phyloP scores from a whole-genome alignment of 2,797 vertebrate genomes.

The Chelidonichthys spinosus region DNA sequence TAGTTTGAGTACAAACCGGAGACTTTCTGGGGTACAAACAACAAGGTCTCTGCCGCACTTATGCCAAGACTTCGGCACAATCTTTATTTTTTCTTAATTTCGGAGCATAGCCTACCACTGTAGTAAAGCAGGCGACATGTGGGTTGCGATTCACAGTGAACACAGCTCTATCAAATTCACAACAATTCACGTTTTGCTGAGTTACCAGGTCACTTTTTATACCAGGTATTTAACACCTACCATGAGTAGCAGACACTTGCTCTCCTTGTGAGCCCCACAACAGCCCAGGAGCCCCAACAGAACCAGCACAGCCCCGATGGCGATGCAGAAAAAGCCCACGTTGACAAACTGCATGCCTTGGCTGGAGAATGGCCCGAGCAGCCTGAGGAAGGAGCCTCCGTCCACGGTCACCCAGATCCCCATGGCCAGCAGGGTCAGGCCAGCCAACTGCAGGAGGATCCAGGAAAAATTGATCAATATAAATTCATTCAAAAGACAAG shows the following conservation, averaged over 20 bases:
- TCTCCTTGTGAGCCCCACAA: conserved; percentile 88
- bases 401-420: conserved; percentile 92
- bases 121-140: too few relatives aligned
- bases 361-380: conserved; percentile 83
- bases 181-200: too few relatives aligned
- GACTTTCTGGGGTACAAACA: too few relatives aligned
- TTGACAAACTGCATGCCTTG: conserved; percentile 83
- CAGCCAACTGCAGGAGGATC: conserved; percentile 81
- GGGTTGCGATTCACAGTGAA: too few relatives aligned
- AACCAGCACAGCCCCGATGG: conserved; percentile 83
- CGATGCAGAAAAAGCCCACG: conserved; percentile 88
- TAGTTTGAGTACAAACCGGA: too few relatives aligned
- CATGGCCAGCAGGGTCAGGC: conserved; percentile 83
- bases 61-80: too few relatives aligned
- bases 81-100: too few relatives aligned
- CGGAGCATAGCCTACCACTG: too few relatives aligned
- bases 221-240: conserved; percentile 72
- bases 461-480: neutral
- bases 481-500: neutral
- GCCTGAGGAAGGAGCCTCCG: conserved; percentile 78
- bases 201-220: neutral
- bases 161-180: too few relatives aligned
- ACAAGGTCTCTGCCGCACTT: too few relatives aligned
- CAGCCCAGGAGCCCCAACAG: conserved; percentile 89
- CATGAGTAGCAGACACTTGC: conserved; percentile 91